Conservation (phyloP, 2,797 vertebrate genomes). For the Phyllotis vaccarum region DNA sequence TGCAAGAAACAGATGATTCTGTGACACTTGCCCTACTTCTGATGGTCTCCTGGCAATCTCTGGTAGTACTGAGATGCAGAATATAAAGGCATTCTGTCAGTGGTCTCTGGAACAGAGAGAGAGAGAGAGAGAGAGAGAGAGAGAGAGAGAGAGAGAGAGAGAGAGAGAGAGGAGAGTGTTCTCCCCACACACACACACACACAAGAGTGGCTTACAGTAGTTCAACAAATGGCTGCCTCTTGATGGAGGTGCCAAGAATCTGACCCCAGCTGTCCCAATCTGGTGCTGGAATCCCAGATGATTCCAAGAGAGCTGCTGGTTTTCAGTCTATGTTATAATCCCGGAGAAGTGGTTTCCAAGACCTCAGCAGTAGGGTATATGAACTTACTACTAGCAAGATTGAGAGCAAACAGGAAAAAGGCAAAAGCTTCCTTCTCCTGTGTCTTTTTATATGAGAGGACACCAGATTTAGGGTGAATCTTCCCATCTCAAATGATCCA, state of each 20-base stretch:
- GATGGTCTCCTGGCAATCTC: neutral
- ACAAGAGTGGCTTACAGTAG: no score
- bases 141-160: neutral
- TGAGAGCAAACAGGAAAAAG: neutral
- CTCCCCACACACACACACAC: neutral
- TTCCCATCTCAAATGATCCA: neutral
- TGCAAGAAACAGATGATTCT: neutral
- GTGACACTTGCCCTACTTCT: neutral
- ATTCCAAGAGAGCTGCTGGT: neutral
- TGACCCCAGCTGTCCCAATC: neutral
- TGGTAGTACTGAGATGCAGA: neutral
- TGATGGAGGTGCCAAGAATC: neutral
- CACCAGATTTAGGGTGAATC: neutral
- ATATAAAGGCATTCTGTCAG: neutral
- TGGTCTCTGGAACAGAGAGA: neutral
- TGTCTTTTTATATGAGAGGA: neutral
- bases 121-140: neutral
- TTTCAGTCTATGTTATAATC: neutral
- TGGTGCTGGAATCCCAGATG: neutral
- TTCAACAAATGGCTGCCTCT: neutral
- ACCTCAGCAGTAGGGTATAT: neutral
- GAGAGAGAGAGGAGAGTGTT: neutral
- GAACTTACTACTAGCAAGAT: no score
- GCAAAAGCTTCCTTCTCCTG: neutral
- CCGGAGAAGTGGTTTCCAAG: neutral